Conservation (phyloP, 2,888 invertebrate genomes). For the Hypena proboscidalis region DNA sequence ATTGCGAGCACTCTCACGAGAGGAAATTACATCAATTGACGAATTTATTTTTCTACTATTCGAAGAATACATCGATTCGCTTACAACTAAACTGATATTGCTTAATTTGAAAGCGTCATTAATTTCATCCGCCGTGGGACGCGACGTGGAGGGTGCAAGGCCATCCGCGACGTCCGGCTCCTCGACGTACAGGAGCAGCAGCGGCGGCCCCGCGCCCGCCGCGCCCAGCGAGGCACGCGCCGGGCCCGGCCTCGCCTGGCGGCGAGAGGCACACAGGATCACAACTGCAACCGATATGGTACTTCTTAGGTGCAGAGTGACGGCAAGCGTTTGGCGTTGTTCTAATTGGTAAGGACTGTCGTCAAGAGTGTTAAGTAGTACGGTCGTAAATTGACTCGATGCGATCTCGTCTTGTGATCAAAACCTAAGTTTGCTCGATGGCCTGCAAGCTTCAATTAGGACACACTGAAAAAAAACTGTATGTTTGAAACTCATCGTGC, state of each 20-base stretch:
- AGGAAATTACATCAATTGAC: constrained; percentile 1
- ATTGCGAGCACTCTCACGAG: constrained; percentile 2
- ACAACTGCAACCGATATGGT: constrained; percentile 45
- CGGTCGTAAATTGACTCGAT: too few relatives aligned
- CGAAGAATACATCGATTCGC: constrained; percentile 29
- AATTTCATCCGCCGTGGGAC: constrained; percentile 10
- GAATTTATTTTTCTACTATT: constrained; percentile 11
- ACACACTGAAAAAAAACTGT: too few relatives aligned
- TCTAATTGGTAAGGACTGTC: too few relatives aligned
- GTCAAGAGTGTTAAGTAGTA: too few relatives aligned
- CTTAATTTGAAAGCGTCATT: constrained; percentile 32
- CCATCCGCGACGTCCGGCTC: constrained; percentile 8
- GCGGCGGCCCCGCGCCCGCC: constrained; percentile 18
- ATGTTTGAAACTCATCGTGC: too few relatives aligned
- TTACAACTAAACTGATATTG: constrained; percentile 50
- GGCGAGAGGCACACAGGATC: constrained; percentile 50
- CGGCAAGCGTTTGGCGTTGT: too few relatives aligned
- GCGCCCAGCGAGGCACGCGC: constrained; percentile 20
- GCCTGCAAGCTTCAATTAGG: too few relatives aligned
- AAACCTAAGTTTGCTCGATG: too few relatives aligned
- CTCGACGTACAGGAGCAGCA: constrained; percentile 35
- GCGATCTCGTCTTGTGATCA: too few relatives aligned
- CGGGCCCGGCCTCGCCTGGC: constrained; percentile 9
- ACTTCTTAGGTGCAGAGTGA: not conserved
- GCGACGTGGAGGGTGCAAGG: constrained; percentile 6